A percentile compares a stretch with the other conserved stretches of the same genome.
Conservation (phyloP, 2,888 invertebrate species). For the Athetis lepigone region DNA sequence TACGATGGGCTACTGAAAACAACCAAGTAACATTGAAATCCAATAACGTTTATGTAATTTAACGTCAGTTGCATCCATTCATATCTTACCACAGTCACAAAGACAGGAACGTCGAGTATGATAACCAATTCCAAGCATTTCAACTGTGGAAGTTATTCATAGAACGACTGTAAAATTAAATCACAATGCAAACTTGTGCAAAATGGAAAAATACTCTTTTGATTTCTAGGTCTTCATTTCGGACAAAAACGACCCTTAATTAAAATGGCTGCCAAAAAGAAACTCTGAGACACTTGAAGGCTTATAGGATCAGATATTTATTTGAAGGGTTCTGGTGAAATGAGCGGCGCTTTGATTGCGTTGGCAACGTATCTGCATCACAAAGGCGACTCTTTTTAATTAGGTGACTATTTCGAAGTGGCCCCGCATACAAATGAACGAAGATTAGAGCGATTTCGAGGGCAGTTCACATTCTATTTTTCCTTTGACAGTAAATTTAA, state of each 20-base stretch:
- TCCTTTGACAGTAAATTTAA: slow-evolving; percentile 73
- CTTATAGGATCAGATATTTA: slow-evolving; percentile 74
- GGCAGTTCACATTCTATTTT: slow-evolving; percentile 71
- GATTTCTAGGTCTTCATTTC: slow-evolving; percentile 68
- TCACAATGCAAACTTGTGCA: slow-evolving; percentile 28
- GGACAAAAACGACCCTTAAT: slow-evolving; percentile 64
- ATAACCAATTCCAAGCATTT: slow-evolving; percentile 6
- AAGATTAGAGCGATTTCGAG: slow-evolving; percentile 75
- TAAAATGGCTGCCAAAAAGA: slow-evolving; percentile 68
- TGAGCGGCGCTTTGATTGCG: slow-evolving; percentile 77
- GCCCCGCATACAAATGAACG: slow-evolving; percentile 82
- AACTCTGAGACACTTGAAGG: slow-evolving; percentile 62
- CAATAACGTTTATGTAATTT: neutral
- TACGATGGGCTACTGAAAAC: neutral
- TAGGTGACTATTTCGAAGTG: slow-evolving; percentile 81
- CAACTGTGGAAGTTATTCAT: slow-evolving; percentile 8
- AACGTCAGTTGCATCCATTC: neutral
- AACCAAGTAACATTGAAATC: neutral
- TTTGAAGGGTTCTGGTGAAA: slow-evolving; percentile 75
- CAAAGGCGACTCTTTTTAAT: slow-evolving; percentile 86
- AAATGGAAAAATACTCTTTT: slow-evolving; percentile 49
- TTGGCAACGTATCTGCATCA: slow-evolving; percentile 80
- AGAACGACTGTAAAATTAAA: slow-evolving; percentile 15
- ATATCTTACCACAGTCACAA: slow-evolving; percentile 1
- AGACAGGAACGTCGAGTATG: slow-evolving; percentile 1